phyloP scores from a whole-genome alignment of 2,113 vertebrate species.

The Phrynocephalus versicolor region DNA sequence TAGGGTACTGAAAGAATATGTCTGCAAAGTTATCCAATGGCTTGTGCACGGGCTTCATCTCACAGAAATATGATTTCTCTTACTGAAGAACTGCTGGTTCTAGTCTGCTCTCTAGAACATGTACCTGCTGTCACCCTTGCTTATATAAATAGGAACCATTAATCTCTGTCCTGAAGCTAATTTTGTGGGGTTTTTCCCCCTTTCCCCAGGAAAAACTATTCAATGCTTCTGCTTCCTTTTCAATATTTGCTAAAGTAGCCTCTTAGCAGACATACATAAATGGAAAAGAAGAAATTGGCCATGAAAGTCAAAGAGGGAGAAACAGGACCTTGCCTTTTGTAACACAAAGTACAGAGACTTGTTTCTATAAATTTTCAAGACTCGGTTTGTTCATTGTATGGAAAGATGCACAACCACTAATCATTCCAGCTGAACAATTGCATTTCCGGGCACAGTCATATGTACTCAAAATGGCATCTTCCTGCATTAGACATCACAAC shows the following conservation, averaged over 20 bases:
- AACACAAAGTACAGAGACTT: neutral
- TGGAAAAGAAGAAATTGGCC: neutral
- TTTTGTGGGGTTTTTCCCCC: neutral
- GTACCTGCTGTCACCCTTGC: neutral
- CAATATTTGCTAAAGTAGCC: conserved; percentile 24
- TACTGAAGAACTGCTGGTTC: neutral
- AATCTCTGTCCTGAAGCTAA: conserved; percentile 10
- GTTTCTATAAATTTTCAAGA: neutral
- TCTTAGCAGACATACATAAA: neutral
- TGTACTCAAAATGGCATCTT: neutral
- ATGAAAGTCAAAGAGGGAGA: neutral
- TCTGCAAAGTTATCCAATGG: neutral
- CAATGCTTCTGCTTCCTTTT: conserved; percentile 3
- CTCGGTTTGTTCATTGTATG: neutral
- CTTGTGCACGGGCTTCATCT: neutral
- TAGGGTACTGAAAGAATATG: neutral
- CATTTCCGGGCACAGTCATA: neutral
- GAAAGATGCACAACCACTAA: neutral
- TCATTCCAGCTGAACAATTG: neutral
- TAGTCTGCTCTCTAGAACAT: neutral
- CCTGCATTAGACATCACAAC: neutral
- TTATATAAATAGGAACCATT: neutral
- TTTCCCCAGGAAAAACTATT: neutral
- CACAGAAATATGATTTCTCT: neutral
- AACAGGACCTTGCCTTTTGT: neutral